phyloP scores from a whole-genome alignment of 2,888 invertebrate species.

The Dichetophora obliterata region DNA sequence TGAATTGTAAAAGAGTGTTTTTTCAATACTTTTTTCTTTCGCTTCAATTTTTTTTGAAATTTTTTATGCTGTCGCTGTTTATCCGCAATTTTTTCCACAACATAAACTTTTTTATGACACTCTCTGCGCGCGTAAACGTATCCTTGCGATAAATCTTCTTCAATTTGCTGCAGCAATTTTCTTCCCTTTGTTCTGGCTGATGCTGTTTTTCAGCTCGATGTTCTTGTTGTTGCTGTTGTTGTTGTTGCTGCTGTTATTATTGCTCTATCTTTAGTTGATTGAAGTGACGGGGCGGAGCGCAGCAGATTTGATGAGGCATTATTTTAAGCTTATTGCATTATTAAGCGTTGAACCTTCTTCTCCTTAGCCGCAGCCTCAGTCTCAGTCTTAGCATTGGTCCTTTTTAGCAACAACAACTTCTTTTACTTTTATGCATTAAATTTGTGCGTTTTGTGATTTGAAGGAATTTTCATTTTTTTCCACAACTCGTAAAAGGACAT shows the following conservation, averaged over 20 bases:
- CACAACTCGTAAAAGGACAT: conserved; percentile 47
- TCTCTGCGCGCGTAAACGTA: conserved; percentile 40
- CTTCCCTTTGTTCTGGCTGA: neutral
- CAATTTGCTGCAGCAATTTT: conserved; percentile 58
- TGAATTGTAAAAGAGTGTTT: too few relatives aligned
- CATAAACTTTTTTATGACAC: conserved; percentile 66
- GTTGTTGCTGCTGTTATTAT: neutral
- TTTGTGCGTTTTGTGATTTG: neutral
- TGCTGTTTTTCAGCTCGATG: neutral
- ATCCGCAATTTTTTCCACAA: conserved; percentile 59
- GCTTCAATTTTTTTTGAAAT: neutral
- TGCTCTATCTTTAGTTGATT: conserved; percentile 6
- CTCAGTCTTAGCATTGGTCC: neutral
- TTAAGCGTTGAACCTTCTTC: conserved; percentile 51
- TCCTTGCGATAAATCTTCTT: conserved; percentile 65
- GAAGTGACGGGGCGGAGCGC: conserved; percentile 20
- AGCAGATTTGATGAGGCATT: conserved; percentile 23
- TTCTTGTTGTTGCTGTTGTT: conserved; percentile 16
- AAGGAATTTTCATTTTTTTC: conserved; percentile 27
- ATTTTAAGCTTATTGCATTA: conserved; percentile 57
- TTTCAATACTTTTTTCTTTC: neutral
- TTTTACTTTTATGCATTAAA: conserved; percentile 24
- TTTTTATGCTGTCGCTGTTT: conserved; percentile 52
- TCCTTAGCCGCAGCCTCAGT: neutral
- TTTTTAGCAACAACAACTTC: neutral